Base-by-base conservation (phyloP, 1,140 invertebrate species). In the Chrysoperla carnea region DNA sequence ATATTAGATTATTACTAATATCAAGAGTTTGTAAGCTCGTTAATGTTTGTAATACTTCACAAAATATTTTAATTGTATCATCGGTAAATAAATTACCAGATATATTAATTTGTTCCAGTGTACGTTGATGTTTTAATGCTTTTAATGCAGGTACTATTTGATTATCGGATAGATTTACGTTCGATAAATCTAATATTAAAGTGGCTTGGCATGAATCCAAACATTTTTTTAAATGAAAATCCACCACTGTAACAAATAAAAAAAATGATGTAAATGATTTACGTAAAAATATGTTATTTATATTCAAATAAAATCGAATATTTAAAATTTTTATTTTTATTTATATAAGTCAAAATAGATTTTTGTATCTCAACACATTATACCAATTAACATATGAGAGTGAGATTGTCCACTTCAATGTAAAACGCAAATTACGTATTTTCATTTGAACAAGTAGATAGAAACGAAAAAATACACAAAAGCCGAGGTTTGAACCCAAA, bases 91-190 rank as follows among this genome's bases (percentile, higher is more conserved):
- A 70, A 54, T 77, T 76, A 42, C 70, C 67, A 0, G 63, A 58
- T 40, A 80, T 59, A 52, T 75, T 64, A 8, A 79, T 49, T 6
- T 68, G 58, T 17, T 68, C 68, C 2, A 79, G 60, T 47, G 68
- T 67, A 0, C 64, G 64, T 60, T 78, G 74, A 50, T 74, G 70
- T 38, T 69, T 63, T 6, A 77, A 50, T 0, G 73, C 68, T 50
- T 68, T 68, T 42, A 76, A 72, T 3, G 76, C 48, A 0, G 75
- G 73, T n/a, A 66, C 58, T 0, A 68, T 58, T 53, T 63, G 55
- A 31, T 50, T 44, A 1, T 61, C 43, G 0, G 57, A 49, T 39
- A 76, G 50, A 42, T 66, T 70, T 35, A 63, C 54, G n/a, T 66
- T 51, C 8, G 62, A 59, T 13, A 78, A 53, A 11, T 67, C 59